Evolutionary conservation across 2,113 vertebrate genomes (phyloP).

Genomic region (Hyperoodon ampullatus): DNA sequence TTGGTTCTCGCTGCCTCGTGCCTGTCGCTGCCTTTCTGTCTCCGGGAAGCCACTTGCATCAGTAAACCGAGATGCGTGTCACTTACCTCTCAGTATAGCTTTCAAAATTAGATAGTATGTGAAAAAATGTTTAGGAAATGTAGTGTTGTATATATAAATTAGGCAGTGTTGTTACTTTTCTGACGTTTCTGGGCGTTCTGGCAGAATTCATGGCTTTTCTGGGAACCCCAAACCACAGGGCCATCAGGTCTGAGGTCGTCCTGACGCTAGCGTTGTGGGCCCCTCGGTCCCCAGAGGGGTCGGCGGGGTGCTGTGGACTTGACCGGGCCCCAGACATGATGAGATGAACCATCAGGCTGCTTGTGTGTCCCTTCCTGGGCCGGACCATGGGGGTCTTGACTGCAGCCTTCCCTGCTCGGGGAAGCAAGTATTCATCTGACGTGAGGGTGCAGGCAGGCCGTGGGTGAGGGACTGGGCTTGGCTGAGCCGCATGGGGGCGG

Average conservation of each 20-base stretch:
- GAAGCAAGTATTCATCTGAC: background rate
- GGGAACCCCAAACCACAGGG: background rate
- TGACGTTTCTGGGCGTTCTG: background rate
- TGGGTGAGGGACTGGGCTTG: accelerated
- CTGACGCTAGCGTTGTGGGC: accelerated
- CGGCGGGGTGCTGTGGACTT: accelerated
- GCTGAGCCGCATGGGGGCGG: no score
- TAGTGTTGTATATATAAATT: accelerated
- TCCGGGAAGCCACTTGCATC: background rate
- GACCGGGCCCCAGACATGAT: no score
- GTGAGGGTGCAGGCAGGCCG: no score
- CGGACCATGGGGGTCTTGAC: accelerated
- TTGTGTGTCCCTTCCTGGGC: background rate
- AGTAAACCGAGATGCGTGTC: background rate
- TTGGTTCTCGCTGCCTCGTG: accelerated
- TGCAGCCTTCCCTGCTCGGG: background rate
- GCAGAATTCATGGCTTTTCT: background rate
- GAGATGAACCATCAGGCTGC: background rate
- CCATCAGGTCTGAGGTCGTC: background rate
- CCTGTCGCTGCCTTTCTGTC: accelerated
- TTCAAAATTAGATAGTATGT: background rate
- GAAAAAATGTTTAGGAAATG: background rate
- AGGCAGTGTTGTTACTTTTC: no score
- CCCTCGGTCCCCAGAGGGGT: background rate
- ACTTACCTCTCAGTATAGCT: background rate